Base-by-base conservation (phyloP, 1,140 invertebrate species). In the Drosophila carrolli region DNA sequence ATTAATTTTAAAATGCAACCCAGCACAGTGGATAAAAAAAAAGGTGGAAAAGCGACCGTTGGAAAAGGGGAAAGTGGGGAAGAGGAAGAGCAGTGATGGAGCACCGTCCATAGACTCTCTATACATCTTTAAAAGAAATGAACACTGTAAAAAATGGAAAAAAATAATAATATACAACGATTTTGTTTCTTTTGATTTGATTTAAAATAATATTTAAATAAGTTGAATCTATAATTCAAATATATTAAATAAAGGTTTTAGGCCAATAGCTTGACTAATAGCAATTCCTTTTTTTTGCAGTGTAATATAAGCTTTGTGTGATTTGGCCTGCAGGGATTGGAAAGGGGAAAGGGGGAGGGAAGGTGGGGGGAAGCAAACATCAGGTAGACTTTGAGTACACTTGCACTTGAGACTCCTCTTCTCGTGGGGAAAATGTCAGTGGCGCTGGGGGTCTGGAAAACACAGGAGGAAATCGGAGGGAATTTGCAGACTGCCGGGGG, bases 1-100 rank as follows among this genome's bases (percentile, higher is more conserved):
- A 89, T 89, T 89, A 89, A 89, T 84, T 89, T 89, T 81, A 84
- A 89, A 89, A 89, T 89, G 84, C 84, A 89, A 68, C 72, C 48
- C 70, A 56, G 71, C 65, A 70, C 65, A 71, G 67, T 70, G 65
- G 37, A 41, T 57, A 66, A 41, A 47, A 70, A 70, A 68, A 44
- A 44, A 27, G 7, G 48, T 13, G 32, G 14, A 70, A 37, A 23
- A 23, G 23, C 16, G 29, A 56, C 29, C 10, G 35, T 27, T 23
- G 41, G 27, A 40, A 50, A 14, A 4, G 48, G 13, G 19, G 13
- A 29, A 53, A n/a, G 38, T 16, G 38, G 6, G 19, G 0, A 13
- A 23, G 29, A 27, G 37, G 29, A 35, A 14, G n/a, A 41, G 11
- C 43, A 71, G 57, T 57, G 65, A 71, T 71, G 51, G 65, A 71